A percentile compares a stretch with the other conserved stretches of the same genome.
Evolutionary conservation across 2,113 vertebrate species (phyloP).

Genomic region (Pandion haliaetus): DNA sequence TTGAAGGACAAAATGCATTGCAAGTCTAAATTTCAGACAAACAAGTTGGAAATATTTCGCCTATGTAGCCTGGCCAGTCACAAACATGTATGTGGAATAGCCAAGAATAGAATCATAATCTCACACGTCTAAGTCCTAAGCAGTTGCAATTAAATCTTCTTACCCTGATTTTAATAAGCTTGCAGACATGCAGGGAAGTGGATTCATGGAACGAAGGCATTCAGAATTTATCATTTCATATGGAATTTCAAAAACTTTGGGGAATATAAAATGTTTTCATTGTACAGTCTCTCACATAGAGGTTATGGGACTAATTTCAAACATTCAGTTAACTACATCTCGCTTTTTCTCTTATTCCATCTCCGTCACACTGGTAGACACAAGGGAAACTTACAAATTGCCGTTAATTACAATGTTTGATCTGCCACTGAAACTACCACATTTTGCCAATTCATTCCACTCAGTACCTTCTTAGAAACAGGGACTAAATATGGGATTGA

Average conservation of each 20-base stretch:
- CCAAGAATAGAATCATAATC: constrained; percentile 57
- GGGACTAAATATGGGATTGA: background rate
- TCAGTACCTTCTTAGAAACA: background rate
- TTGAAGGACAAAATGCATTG: background rate
- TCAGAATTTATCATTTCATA: background rate
- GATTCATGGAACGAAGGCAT: background rate
- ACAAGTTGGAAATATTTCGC: background rate
- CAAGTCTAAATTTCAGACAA: background rate
- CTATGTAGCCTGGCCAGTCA: background rate
- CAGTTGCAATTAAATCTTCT: constrained; percentile 51
- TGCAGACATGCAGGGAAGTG: background rate
- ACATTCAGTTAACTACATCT: background rate
- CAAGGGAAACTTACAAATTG: background rate
- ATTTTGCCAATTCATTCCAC: background rate
- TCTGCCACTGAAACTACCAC: background rate
- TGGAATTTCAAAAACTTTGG: background rate
- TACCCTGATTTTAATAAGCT: constrained; percentile 27
- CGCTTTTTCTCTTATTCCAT: background rate
- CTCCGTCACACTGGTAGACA: background rate
- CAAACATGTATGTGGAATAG: background rate
- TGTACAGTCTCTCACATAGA: background rate
- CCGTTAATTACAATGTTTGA: background rate
- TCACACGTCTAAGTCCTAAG: background rate
- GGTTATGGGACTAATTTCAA: background rate
- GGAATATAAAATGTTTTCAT: background rate